Evolutionary conservation across 2,888 invertebrate genomes (phyloP).

Genomic region (Rutpela maculata): DNA sequence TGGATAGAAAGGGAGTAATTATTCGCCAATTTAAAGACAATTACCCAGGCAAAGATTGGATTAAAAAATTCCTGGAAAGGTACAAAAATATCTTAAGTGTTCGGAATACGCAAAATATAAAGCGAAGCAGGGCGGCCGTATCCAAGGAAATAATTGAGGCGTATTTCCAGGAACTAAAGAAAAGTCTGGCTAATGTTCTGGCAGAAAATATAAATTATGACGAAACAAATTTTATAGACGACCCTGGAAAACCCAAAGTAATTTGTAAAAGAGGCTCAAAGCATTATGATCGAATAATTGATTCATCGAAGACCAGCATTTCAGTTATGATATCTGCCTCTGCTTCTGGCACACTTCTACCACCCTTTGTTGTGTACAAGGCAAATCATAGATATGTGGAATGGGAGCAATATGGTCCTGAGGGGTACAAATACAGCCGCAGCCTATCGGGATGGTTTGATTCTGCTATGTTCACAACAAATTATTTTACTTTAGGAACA

Average conservation of each 20-base stretch:
- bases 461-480: slow-evolving; percentile 46
- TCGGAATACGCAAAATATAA: background rate
- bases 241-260: slow-evolving; percentile 36
- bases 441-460: slow-evolving; percentile 62
- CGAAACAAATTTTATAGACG: slow-evolving; percentile 48
- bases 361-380: slow-evolving; percentile 62
- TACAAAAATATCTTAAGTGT: background rate
- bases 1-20: background rate
- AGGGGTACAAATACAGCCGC: slow-evolving; percentile 59
- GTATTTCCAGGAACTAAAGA: slow-evolving; percentile 35
- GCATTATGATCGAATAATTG: slow-evolving; percentile 56
- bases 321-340: slow-evolving; percentile 42
- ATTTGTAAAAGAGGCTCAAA: slow-evolving; percentile 50
- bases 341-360: slow-evolving; percentile 39
- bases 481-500: slow-evolving; percentile 54
- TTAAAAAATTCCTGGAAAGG: background rate
- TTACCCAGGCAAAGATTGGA: background rate
- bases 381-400: slow-evolving; percentile 62
- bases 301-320: slow-evolving; percentile 46
- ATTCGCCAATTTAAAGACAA: background rate
- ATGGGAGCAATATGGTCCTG: slow-evolving; percentile 61
- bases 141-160: slow-evolving; percentile 28
- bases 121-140: slow-evolving; percentile 24
- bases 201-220: slow-evolving; percentile 47
- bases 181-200: slow-evolving; percentile 35